A percentile compares a stretch with the other conserved stretches of the same genome.
Evolutionary conservation across 2,113 vertebrate species (phyloP).

Genomic region (Anthoscopus minutus): DNA sequence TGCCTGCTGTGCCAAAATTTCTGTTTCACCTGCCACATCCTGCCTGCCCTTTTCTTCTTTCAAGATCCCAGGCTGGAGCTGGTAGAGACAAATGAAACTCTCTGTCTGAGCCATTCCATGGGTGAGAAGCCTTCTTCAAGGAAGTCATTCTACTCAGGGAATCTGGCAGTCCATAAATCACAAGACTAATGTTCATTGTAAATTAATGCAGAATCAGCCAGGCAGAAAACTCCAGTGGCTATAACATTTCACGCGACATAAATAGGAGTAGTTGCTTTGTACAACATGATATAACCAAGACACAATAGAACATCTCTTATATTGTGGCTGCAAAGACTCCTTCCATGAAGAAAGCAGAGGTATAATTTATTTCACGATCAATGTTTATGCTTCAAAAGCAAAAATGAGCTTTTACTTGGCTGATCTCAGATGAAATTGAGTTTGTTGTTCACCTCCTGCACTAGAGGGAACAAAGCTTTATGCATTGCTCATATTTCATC

Average conservation of each 20-base stretch:
- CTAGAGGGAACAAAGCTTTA: neutral
- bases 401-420: neutral
- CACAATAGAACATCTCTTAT: neutral
- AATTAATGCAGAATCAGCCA: constrained; percentile 20
- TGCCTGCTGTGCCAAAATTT: neutral
- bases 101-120: neutral
- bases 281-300: neutral
- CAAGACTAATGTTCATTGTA: neutral
- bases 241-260: neutral
- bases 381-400: neutral
- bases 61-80: neutral
- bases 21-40: neutral
- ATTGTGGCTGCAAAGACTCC: neutral
- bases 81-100: neutral
- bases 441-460: neutral
- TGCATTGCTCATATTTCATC: neutral
- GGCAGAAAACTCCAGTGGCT: constrained; percentile 8
- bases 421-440: neutral
- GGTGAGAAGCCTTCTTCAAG: neutral
- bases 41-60: neutral
- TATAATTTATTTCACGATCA: neutral
- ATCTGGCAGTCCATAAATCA: constrained; percentile 20
- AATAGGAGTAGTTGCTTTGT: neutral
- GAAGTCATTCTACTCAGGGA: neutral
- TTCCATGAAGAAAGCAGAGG: neutral